These are phyloP conservation scores for Mactra quadrangularis DNA, from an alignment of 1,140 invertebrate species.

Conservation along the genomic window DNA sequence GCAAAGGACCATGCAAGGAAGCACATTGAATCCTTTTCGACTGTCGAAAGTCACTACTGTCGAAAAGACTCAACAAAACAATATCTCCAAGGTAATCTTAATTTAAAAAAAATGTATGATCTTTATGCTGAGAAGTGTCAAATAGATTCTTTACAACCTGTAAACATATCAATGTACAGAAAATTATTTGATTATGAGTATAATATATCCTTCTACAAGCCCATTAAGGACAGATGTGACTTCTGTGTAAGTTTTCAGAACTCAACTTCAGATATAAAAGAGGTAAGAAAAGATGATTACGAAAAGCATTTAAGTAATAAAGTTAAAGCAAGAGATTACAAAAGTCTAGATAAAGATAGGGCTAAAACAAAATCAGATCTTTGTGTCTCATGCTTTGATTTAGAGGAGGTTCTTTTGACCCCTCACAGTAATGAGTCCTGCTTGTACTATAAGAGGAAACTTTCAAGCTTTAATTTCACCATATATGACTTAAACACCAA, in stretches of 20 bases:
- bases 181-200: slow-evolving; percentile 20
- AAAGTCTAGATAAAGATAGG: slow-evolving; percentile 12
- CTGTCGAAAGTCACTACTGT: slow-evolving; percentile 26
- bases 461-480: slow-evolving; percentile 26
- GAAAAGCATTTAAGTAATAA: slow-evolving; percentile 41
- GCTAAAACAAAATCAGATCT: background rate
- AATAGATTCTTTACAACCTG: background rate
- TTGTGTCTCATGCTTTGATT: no score
- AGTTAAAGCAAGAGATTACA: slow-evolving; percentile 25
- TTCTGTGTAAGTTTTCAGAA: slow-evolving; percentile 1
- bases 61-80: slow-evolving; percentile 11
- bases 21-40: slow-evolving; percentile 37
- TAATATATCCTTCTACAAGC: slow-evolving; percentile 27
- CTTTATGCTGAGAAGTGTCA: background rate
- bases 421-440: background rate
- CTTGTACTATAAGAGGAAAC: slow-evolving; percentile 29
- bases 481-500: slow-evolving; percentile 18
- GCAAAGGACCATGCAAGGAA: background rate
- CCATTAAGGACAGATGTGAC: slow-evolving; percentile 32
- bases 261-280: slow-evolving; percentile 8
- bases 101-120: slow-evolving; percentile 19
- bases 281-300: slow-evolving; percentile 27
- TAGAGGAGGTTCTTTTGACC: background rate
- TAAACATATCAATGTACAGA: slow-evolving; percentile 5
- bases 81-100: slow-evolving; percentile 8